These are phyloP conservation scores for Leuciscus idus DNA, from an alignment of 2,113 vertebrate genomes.

Conservation along the genomic window DNA sequence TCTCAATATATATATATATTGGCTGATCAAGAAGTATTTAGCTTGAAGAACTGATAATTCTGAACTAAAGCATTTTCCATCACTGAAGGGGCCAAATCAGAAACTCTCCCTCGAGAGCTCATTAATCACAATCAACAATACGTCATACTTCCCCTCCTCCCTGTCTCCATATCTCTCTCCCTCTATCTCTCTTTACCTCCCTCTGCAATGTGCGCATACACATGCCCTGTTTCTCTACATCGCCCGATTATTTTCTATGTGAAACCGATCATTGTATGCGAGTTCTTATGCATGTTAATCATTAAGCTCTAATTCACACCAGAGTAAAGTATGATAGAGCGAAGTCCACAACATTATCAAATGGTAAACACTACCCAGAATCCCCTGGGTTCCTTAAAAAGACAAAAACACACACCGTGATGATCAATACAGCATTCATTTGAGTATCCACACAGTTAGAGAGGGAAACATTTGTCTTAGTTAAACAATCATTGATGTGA, in stretches of 20 bases:
- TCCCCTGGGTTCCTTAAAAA: slow-evolving; percentile 52
- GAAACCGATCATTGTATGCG: slow-evolving; percentile 1
- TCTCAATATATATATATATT: not conserved
- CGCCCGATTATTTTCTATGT: not conserved
- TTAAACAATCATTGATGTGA: not conserved
- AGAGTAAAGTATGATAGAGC: slow-evolving; percentile 57
- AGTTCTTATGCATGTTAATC: slow-evolving; percentile 64
- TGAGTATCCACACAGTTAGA: slow-evolving; percentile 15
- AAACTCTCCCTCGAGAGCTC: not conserved
- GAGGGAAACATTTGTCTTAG: not conserved
- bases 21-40: not conserved
- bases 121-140: slow-evolving; percentile 27
- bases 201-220: not conserved
- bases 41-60: not conserved
- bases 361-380: slow-evolving; percentile 62
- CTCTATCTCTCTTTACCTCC: not conserved
- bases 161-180: not conserved
- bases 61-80: slow-evolving; percentile 11
- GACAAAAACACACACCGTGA: slow-evolving; percentile 12
- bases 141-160: slow-evolving; percentile 16
- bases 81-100: not conserved
- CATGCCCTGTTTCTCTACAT: not conserved
- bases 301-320: slow-evolving; percentile 66
- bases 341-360: slow-evolving; percentile 72
- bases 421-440: slow-evolving; percentile 39